Base-by-base conservation (phyloP, 2,797 vertebrate genomes). In the Tinamus major region DNA sequence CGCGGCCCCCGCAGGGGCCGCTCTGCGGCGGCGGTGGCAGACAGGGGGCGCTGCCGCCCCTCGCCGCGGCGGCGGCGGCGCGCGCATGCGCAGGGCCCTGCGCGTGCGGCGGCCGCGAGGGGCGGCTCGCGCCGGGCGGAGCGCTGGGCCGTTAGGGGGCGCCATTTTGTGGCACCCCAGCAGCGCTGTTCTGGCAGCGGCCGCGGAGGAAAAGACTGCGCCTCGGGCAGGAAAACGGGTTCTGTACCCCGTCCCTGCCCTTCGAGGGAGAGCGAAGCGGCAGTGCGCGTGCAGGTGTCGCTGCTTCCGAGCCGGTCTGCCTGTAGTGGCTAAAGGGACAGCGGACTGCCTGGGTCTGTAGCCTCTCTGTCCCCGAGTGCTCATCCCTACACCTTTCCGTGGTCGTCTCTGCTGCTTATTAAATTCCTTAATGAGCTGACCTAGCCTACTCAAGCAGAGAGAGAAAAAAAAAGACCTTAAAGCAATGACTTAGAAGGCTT, bases 111-210 rank as follows among this genome's bases (percentile, higher is more conserved):
- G 59, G 3, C 20, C 29, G 67, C 46, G 37, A 46, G 62, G 37
- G 7, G 4, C 1, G 7, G 37, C 37, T 69, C 53, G 68, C 11
- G 85, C 24, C 4, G 24, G 49, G 67, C 35, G n/a, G 23, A 23
- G 21, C 48, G 56, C 33, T 23, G 18, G 35, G 49, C 51, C 51
- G 51, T 14, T 14, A 14, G 51, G 51, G n/a, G 37, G 69, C 24
- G 8, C 4, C 5, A 29, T 3, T 3, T 1, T 1, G 5, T 19
- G 4, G 3, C 18, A 20, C 15, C 48, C 0, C 2, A 19, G 7
- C 17, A 4, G 9, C 0, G 0, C 10, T 5, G 3, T 27, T 13
- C 19, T 69, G 18, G 8, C 4, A 10, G 16, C 13, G 44, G 39
- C 26, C 37, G 1, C 0, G 0, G 10, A 31, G 27, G 6, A 13